Conservation (phyloP, 1,140 invertebrate species). For the Proales similis region DNA sequence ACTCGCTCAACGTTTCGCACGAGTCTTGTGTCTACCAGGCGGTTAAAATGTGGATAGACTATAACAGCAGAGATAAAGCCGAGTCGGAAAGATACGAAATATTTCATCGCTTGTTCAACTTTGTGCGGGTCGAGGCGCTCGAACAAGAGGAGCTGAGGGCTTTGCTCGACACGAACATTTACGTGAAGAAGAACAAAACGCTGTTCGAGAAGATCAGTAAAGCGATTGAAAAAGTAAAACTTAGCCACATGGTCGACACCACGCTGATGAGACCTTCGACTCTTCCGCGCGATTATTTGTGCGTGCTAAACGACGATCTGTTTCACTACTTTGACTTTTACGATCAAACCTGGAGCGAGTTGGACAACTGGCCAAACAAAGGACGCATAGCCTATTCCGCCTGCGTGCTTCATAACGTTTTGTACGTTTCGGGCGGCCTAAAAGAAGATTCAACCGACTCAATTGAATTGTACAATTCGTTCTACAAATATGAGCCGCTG, state of each 20-base stretch:
- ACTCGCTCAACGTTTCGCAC: slow-evolving; percentile 48
- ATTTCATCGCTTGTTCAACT: slow-evolving; percentile 18
- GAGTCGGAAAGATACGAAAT: not conserved
- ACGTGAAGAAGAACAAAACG: slow-evolving; percentile 6
- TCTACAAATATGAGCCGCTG: slow-evolving; percentile 17
- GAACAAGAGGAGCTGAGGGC: not conserved
- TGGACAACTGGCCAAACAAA: slow-evolving; percentile 9
- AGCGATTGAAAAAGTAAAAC: slow-evolving; percentile 1
- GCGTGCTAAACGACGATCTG: not conserved
- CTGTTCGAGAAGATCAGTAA: not conserved
- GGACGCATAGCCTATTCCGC: slow-evolving; percentile 7
- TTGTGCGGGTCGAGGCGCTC: slow-evolving; percentile 2
- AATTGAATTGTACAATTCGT: not conserved
- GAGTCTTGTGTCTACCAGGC: slow-evolving; percentile 54
- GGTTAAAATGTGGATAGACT: slow-evolving; percentile 50
- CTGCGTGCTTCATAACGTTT: slow-evolving; percentile 3
- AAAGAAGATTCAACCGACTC: not conserved
- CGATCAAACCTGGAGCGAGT: slow-evolving; percentile 6
- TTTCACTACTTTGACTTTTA: slow-evolving; percentile 1
- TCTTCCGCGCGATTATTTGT: slow-evolving; percentile 21
- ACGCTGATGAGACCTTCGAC: slow-evolving; percentile 24
- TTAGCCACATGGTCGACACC: not conserved
- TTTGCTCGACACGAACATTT: too few relatives aligned
- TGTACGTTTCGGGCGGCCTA: slow-evolving; percentile 3
- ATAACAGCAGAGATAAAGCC: slow-evolving; percentile 39